Evolutionary conservation across 1,140 invertebrate species (phyloP).

Genomic region (Cotesia chilonis): DNA sequence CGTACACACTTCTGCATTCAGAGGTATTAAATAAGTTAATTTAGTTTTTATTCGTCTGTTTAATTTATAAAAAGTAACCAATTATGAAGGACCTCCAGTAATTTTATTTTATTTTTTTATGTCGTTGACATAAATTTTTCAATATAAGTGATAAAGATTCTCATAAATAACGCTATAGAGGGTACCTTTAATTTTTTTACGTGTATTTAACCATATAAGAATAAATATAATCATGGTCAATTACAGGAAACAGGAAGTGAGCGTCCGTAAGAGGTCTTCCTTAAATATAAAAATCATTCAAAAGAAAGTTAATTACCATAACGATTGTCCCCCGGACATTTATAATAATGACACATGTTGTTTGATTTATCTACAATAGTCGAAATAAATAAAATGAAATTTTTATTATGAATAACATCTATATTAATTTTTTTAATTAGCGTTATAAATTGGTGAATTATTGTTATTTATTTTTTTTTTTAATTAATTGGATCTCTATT

Average conservation of each 20-base stretch:
- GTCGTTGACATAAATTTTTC: not conserved
- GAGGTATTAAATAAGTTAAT: too few relatives aligned
- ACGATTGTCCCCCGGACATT: not conserved
- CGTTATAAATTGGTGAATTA: too few relatives aligned
- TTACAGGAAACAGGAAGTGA: slow-evolving; percentile 15
- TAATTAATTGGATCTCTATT: too few relatives aligned
- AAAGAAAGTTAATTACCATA: slow-evolving; percentile 1
- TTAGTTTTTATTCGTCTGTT: too few relatives aligned
- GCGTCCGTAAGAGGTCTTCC: slow-evolving; percentile 20
- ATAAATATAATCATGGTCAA: not conserved
- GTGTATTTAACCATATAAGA: not conserved
- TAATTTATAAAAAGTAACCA: too few relatives aligned
- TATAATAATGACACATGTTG: not conserved
- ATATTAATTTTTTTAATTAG: not conserved
- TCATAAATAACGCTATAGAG: not conserved
- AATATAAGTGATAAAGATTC: not conserved
- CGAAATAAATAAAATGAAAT: not conserved
- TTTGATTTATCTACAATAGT: not conserved
- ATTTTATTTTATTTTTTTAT: not conserved
- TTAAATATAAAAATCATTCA: slow-evolving; percentile 1
- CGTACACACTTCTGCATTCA: too few relatives aligned
- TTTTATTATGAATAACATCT: not conserved
- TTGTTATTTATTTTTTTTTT: too few relatives aligned
- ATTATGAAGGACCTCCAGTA: too few relatives aligned
- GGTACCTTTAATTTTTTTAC: not conserved